Percentiles rank a stretch among this genome's conserved stretches.
Conservation (phyloP, 2,113 vertebrate species). For the Lasiurus cinereus region DNA sequence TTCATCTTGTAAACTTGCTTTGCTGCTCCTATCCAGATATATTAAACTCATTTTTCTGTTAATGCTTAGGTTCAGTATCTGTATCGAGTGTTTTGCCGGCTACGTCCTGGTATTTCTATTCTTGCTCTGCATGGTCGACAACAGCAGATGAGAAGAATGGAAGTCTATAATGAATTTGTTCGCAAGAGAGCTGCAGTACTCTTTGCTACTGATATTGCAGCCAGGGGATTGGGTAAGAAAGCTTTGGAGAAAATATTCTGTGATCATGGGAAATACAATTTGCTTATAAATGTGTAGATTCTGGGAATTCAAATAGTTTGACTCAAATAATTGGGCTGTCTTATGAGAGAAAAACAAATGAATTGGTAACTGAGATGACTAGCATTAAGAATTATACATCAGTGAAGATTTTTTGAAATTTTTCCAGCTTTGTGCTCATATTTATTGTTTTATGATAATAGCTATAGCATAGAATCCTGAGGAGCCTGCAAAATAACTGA, state of each 20-base stretch:
- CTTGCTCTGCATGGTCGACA: slow-evolving; percentile 97
- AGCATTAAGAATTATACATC: neutral
- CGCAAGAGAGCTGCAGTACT: slow-evolving; percentile 94
- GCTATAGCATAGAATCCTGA: neutral
- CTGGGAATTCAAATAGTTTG: neutral
- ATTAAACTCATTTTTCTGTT: neutral
- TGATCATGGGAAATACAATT: neutral
- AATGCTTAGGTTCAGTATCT: slow-evolving; percentile 93
- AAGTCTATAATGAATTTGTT: slow-evolving; percentile 97
- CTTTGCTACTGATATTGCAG: slow-evolving; percentile 97
- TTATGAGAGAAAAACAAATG: slow-evolving; percentile 24
- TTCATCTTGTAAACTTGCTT: neutral
- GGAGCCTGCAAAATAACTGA: neutral
- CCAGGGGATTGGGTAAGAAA: slow-evolving; percentile 93
- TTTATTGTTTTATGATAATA: slow-evolving; percentile 32
- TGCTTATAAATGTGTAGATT: neutral
- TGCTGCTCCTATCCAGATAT: neutral
- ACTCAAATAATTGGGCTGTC: neutral
- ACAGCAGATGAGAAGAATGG: slow-evolving; percentile 97
- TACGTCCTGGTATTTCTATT: slow-evolving; percentile 94
- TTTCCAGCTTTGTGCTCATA: slow-evolving; percentile 33
- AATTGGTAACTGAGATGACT: slow-evolving; percentile 38
- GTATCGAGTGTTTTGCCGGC: slow-evolving; percentile 93
- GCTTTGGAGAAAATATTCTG: neutral
- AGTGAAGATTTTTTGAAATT: slow-evolving; percentile 7